Evolutionary conservation across 2,888 invertebrate genomes (phyloP), one percentile per base, ranked within the genome.

Genomic region (Acheta domesticus): DNA sequence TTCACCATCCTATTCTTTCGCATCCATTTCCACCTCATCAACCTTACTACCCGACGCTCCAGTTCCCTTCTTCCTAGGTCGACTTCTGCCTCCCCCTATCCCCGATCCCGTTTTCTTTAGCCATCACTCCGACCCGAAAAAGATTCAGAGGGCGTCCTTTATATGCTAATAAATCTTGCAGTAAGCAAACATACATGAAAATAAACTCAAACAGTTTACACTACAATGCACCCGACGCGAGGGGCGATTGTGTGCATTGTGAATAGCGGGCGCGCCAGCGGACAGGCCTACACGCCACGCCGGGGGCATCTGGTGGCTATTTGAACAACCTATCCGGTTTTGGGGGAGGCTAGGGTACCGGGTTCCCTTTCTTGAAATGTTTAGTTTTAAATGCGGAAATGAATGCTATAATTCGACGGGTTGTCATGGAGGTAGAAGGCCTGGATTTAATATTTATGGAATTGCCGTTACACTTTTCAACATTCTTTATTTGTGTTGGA

Each of bases 141-240:
- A n/a, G 62, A 19, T 12, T 62, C n/a, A 14, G 62, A 36, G 62
- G 62, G 62, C 4, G 62, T 62, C 62, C 62, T 62, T 62, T 62
- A 62, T 62, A 62, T 62, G 62, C 62, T 62, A 62, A 62, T 62
- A 62, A 62, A 62, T 62, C 62, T 62, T 11, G 62, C 62, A 14
- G 62, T 62, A 62, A 62, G 62, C 62, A 62, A 62, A 62, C 62
- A 62, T 62, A 62, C 16, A 62, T n/a, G 62, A 62, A 62, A 62
- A 62, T 62, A 62, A 62, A 62, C 62, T 62, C 16, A 11, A 11
- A 11, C 62, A 62, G n/a, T 62, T 62, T 62, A 8, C 4, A n/a
- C 62, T 62, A 62, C 62, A 62, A 62, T 62, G 62, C 62, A 3
- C 3, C 3, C 11, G 62, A 62, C 16, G 62, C 14, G 12, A 62